Conservation (phyloP, 2,797 vertebrate genomes). For the Myotis myotis region DNA sequence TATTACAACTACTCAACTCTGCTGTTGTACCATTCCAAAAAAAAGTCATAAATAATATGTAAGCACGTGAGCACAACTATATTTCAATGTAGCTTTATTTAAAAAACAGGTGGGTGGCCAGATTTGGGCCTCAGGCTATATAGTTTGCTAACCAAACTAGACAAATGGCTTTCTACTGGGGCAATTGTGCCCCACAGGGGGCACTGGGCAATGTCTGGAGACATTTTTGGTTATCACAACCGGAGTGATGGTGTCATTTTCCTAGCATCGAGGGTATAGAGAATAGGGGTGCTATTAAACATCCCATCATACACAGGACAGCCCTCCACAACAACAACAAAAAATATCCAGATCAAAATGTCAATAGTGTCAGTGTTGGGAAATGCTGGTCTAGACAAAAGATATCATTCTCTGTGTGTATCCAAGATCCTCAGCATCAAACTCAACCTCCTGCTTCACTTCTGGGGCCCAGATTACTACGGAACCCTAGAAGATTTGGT, state of each 20-base stretch:
- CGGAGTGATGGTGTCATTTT: neutral
- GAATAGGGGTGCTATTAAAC: neutral
- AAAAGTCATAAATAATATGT: neutral
- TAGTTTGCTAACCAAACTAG: neutral
- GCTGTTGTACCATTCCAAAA: neutral
- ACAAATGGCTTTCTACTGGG: neutral
- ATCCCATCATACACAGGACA: neutral
- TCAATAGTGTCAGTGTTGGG: neutral
- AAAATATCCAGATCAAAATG: neutral
- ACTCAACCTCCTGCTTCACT: neutral
- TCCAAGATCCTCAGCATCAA: neutral
- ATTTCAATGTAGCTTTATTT: neutral
- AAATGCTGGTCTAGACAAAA: neutral
- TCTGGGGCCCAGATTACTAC: neutral
- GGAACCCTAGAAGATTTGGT: neutral
- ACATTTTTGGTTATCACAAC: neutral
- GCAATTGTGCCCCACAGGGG: neutral
- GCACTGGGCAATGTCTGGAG: neutral
- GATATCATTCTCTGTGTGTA: neutral
- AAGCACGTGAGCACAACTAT: neutral
- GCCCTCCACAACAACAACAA: neutral
- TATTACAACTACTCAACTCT: neutral
- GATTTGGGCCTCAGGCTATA: neutral
- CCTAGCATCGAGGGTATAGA: neutral
- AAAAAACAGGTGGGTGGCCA: neutral